Evolutionary conservation across 2,888 invertebrate genomes (phyloP), one percentile per base, ranked within the genome.

Genomic region (Amblyteles armatorius): DNA sequence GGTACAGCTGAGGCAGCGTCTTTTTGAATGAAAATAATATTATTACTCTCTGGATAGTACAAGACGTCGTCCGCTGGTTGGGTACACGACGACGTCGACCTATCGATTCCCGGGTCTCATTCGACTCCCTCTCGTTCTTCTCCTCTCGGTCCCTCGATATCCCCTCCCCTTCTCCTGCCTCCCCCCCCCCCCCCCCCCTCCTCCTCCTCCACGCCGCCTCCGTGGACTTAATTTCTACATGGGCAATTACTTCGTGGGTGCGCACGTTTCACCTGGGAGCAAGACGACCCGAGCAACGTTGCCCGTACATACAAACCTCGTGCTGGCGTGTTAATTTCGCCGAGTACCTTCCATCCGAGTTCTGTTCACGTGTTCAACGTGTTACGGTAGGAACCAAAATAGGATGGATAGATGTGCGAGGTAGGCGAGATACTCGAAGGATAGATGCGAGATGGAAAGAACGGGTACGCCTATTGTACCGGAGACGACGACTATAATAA

Each of bases 41-140:
- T 79, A 71, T 60, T 57, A 50, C 60, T 71, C 67, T 72, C 48
- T 55, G 73, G 60, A 73, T 82, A 16, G 26, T 48, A 19, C 29
- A 65, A 63, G 79, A 71, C 73, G 55, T 76, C 60, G 40, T 71
- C 40, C 79, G 74, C 82, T 71, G 78, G 68, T 69, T 52, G 73
- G 73, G 71, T 60, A 57, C 33, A 79, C 60, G 60, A 67, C 76
- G 82, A 82, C 86, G 79, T 79, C 85, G 86, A 87, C 86, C 87
- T 86, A 84, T 87, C 80, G 82, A 82, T 83, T 85, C 76, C 60
- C 74, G 84, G 83, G 69, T 78, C 72, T 80, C 71, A 72, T 79
- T 82, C 79, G 78, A 50, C 76, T 69, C 65, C 57, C 65, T 36
- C 65, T 63, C 76, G 57, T 48, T 60, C 60, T 68, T 22, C 60